Evolutionary conservation across 1,140 invertebrate species (phyloP), one percentile per base, ranked within the genome.

Genomic region (Arion vulgaris): DNA sequence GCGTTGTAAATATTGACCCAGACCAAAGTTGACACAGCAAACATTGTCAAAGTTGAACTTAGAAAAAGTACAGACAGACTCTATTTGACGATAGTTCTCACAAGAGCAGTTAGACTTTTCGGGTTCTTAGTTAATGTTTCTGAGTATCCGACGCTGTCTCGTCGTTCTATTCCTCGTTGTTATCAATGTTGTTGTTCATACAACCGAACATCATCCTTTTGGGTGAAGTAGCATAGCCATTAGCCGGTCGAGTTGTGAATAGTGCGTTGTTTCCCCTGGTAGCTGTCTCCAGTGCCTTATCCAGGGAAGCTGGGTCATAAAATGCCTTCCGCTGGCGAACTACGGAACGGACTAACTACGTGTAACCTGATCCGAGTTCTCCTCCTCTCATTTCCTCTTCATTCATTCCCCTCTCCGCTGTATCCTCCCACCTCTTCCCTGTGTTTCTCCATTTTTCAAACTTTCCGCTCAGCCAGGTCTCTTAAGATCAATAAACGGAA

Each of bases 321-420:
- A 62, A 62, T 13, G 26, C 26, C 57, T 62, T 62, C 57, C 57
- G 57, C 57, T n/a, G 57, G 57, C 57, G 13, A 23, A n/a, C 57
- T 62, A n/a, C 57, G 26, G 13, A 49, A n/a, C 26, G 57, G 57
- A 62, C 13, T 62, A 62, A 62, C 57, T 62, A 62, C 57, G 57
- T 62, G 57, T 19, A 62, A 62, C 57, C 13, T n/a, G 57, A 62
- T 5, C 57, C 26, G 11, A 5, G 15, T 13, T 62, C 57, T 62
- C 26, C 57, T 62, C 57, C 57, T 62, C 57, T 62, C 57, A 62
- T 62, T 62, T 62, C 57, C 57, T 62, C 26, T 62, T 62, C 57
- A 13, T 62, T 62, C 57, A 62, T 62, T 62, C 57, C 11, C 26
- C 5, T 5, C 57, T 62, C 57, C 57, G 11, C 57, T 23, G 4